Evolutionary conservation across 2,113 vertebrate genomes (phyloP), one percentile per base, ranked within the genome.

Genomic region (Python bivittatus): DNA sequence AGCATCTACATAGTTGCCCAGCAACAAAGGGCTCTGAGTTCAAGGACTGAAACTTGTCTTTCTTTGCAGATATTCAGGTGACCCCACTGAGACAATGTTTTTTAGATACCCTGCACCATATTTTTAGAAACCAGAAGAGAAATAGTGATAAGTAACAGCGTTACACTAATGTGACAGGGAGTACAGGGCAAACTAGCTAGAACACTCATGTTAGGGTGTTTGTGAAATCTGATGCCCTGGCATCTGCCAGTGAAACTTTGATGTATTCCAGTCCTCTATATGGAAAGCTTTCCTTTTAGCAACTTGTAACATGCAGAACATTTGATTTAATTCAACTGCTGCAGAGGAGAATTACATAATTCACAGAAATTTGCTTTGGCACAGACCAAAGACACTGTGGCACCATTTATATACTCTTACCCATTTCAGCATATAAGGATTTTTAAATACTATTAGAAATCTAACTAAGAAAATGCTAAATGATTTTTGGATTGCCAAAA

Each of bases 331-430:
- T 25, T 25, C 95, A 68, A 85, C 90, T 10, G 83, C 13, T 0
- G 48, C 93, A 92, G 89, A 95, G 88, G 84, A 23, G 94, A 95
- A 96, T 96, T 96, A 95, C 94, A 96, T 89, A 97, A 93, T 7
- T 10, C 56, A 88, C 86, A n/a, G 91, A 96, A 96, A 96, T 98
- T 97, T 98, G 97, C 97, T 97, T 97, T 98, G 98, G 97, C 97
- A 96, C 93, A 0, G 89, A 86, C 33, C 0, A n/a, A 96, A 97
- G 97, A 98, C 97, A 86, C 93, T 4, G 95, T 96, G 98, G 98
- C 97, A 97, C 97, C 97, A 0, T 91, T 95, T 87, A 22, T 98
- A 96, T 97, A 97, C 96, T 93, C 97, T 97, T 96, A 97, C 97
- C 96, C 94, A 91, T 94, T 96, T 95, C 17, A 93, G 96, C 95